phyloP scores from a whole-genome alignment of 2,888 invertebrate genomes.

The Dryomyza anilis region DNA sequence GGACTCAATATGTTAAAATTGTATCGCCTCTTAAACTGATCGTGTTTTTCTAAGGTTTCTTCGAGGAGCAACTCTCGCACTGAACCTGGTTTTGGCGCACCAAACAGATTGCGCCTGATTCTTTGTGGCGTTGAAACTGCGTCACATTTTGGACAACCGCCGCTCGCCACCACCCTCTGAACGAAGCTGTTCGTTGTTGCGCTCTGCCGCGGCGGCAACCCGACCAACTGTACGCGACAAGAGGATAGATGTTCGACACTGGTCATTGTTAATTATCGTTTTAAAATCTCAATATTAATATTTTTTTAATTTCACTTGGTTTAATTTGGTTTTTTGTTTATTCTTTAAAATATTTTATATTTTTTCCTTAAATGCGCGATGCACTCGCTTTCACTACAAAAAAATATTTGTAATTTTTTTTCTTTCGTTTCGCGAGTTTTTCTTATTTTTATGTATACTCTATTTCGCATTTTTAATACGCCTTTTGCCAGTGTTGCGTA shows the following conservation, averaged over 20 bases:
- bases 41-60: slow-evolving; percentile 8
- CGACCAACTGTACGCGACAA: slow-evolving; percentile 17
- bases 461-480: neutral
- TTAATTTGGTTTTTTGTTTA: neutral
- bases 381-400: too few species aligned
- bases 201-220: slow-evolving; percentile 12
- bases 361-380: neutral
- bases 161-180: neutral
- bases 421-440: neutral
- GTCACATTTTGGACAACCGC: neutral
- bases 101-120: slow-evolving; percentile 19
- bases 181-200: neutral
- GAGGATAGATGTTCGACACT: slow-evolving; percentile 20
- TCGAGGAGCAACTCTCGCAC: neutral
- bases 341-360: slow-evolving; percentile 9
- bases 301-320: neutral
- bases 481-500: too few species aligned
- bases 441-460: neutral
- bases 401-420: neutral
- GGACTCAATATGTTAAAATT: slow-evolving; percentile 17
- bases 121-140: slow-evolving; percentile 2
- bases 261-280: slow-evolving; percentile 11
- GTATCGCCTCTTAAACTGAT: slow-evolving; percentile 13
- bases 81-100: slow-evolving; percentile 16
- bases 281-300: neutral